Evolutionary conservation across 1,140 invertebrate genomes (phyloP).

Genomic region (Calliphora vicina): DNA sequence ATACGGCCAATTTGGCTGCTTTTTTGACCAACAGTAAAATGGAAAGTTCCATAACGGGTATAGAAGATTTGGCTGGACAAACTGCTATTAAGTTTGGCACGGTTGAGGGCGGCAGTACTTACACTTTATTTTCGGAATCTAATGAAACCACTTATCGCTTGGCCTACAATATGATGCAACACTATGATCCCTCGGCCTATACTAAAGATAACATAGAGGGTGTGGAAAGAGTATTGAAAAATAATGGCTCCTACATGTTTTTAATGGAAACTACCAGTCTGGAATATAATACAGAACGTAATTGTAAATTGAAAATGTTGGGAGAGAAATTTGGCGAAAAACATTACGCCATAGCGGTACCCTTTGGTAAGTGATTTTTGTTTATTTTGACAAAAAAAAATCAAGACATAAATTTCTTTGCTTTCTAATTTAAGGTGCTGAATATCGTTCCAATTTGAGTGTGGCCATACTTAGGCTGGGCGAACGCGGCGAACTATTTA

Average conservation of each 20-base stretch:
- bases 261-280: slow-evolving; percentile 94
- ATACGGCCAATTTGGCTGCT: slow-evolving; percentile 94
- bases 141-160: slow-evolving; percentile 76
- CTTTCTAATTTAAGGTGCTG: slow-evolving; percentile 67
- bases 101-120: slow-evolving; percentile 78
- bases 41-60: slow-evolving; percentile 82
- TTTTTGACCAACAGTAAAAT: slow-evolving; percentile 89
- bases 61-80: slow-evolving; percentile 87
- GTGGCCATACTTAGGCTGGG: slow-evolving; percentile 77
- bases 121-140: slow-evolving; percentile 76
- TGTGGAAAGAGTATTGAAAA: slow-evolving; percentile 78
- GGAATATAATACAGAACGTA: slow-evolving; percentile 85
- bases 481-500: slow-evolving; percentile 74
- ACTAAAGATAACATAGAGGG: slow-evolving; percentile 79
- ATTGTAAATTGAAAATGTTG: slow-evolving; percentile 93
- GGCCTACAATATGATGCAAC: slow-evolving; percentile 77
- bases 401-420: not conserved
- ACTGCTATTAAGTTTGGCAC: slow-evolving; percentile 89
- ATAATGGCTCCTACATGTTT: slow-evolving; percentile 87
- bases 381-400: not conserved
- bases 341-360: slow-evolving; percentile 78
- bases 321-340: slow-evolving; percentile 87
- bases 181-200: slow-evolving; percentile 78
- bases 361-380: slow-evolving; percentile 68
- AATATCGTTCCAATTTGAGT: slow-evolving; percentile 73